These are phyloP conservation scores for Drosophila suzukii DNA, from an alignment of 1,140 invertebrate species.

Conservation along the genomic window DNA sequence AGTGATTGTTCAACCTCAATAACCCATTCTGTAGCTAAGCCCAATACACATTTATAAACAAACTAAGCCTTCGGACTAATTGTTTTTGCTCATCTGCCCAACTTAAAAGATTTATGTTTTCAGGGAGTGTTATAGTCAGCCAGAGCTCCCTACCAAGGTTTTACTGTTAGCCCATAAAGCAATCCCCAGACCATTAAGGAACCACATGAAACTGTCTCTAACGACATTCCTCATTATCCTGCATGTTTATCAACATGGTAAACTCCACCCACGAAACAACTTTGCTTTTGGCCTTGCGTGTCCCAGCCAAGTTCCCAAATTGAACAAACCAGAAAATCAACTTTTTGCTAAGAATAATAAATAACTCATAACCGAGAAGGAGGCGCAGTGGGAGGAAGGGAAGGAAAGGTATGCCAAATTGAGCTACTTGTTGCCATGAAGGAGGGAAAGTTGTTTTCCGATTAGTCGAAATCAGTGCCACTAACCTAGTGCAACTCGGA, in stretches of 20 bases:
- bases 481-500: constrained; percentile 43
- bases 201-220: constrained; percentile 72
- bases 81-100: not conserved
- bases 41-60: constrained; percentile 27
- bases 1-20: constrained; percentile 48
- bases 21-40: constrained; percentile 28
- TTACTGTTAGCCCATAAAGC: constrained; percentile 38
- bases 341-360: constrained; percentile 64
- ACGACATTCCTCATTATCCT: constrained; percentile 69
- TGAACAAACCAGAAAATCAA: constrained; percentile 50
- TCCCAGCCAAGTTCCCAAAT: constrained; percentile 52
- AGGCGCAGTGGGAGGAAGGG: not conserved
- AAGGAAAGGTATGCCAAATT: not conserved
- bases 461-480: constrained; percentile 34
- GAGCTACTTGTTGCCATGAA: constrained; percentile 37
- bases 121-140: not conserved
- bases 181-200: constrained; percentile 56
- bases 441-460: constrained; percentile 30
- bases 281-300: constrained; percentile 60
- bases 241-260: constrained; percentile 53
- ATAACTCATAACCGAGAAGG: constrained; percentile 65
- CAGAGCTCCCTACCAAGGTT: not conserved
- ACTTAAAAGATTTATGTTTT: too few species aligned
- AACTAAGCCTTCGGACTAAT: not conserved
- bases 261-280: constrained; percentile 45